Percentiles rank a stretch among this genome's conserved stretches.
These are phyloP conservation scores for Venustaconcha ellipsiformis DNA, from an alignment of 1,140 invertebrate genomes.

Conservation along the genomic window DNA sequence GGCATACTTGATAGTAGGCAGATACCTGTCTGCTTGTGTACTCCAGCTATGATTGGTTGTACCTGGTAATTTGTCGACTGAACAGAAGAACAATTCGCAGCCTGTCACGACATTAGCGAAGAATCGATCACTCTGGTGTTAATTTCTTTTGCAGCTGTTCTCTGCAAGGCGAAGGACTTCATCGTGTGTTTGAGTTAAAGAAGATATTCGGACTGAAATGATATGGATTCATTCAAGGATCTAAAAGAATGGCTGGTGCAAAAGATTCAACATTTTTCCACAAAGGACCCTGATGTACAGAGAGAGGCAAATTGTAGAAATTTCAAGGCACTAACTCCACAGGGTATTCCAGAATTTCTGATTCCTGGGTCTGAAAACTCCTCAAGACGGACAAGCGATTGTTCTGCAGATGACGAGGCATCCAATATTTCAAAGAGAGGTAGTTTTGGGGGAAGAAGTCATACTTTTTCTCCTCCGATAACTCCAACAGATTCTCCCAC, in stretches of 20 bases:
- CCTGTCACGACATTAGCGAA: no score
- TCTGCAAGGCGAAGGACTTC: no score
- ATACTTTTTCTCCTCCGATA: slow-evolving; percentile 9
- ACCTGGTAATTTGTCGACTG: no score
- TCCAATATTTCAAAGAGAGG: slow-evolving; percentile 16
- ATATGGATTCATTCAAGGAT: slow-evolving; percentile 58
- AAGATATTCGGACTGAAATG: no score
- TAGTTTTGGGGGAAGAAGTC: slow-evolving; percentile 25
- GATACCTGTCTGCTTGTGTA: no score
- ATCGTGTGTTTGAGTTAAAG: no score
- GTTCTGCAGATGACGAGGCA: slow-evolving; percentile 46
- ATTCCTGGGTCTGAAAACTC: slow-evolving; percentile 58
- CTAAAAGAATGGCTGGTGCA: slow-evolving; percentile 57
- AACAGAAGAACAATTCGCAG: no score
- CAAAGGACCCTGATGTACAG: neutral
- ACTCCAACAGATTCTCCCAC: slow-evolving; percentile 19
- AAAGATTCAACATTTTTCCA: slow-evolving; percentile 42
- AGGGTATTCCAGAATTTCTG: slow-evolving; percentile 61
- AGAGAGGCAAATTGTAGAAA: slow-evolving; percentile 3
- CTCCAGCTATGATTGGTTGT: no score
- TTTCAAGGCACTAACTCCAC: slow-evolving; percentile 47
- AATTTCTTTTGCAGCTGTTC: no score
- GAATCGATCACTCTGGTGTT: no score
- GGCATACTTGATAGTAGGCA: no score
- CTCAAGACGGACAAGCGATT: slow-evolving; percentile 51